Conservation (phyloP, 2,797 vertebrate genomes). For the Tragelaphus eurycerus region DNA sequence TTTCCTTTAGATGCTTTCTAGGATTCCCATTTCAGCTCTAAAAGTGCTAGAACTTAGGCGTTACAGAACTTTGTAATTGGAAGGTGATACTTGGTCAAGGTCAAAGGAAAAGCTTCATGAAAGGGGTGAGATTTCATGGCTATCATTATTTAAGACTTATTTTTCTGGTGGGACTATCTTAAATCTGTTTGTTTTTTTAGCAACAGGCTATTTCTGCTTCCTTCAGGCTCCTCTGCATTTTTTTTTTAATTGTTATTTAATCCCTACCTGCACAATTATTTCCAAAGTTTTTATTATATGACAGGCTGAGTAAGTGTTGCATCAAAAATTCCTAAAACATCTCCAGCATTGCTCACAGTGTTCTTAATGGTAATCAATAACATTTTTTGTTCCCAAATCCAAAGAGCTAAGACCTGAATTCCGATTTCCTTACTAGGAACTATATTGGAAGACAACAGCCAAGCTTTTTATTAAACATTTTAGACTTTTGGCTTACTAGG, state of each 20-base stretch:
- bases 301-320: not conserved
- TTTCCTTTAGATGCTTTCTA: not conserved
- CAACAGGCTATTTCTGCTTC: not conserved
- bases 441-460: not conserved
- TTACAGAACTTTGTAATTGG: not conserved
- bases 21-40: not conserved
- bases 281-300: not conserved
- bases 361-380: slow-evolving; percentile 13
- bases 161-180: not conserved
- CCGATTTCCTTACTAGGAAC: not conserved
- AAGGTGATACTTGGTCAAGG: not conserved
- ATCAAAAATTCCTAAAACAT: not conserved
- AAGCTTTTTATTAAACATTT: not conserved
- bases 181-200: slow-evolving; percentile 2
- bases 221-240: not conserved
- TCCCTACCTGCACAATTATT: not conserved
- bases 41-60: not conserved
- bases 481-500: not conserved
- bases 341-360: not conserved
- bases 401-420: not conserved
- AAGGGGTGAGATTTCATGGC: not conserved
- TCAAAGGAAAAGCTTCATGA: not conserved
- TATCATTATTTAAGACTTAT: not conserved
- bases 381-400: not conserved
- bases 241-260: not conserved